These are phyloP conservation scores for Heteromyza rotundicornis DNA, from an alignment of 2,888 invertebrate species.

Conservation along the genomic window DNA sequence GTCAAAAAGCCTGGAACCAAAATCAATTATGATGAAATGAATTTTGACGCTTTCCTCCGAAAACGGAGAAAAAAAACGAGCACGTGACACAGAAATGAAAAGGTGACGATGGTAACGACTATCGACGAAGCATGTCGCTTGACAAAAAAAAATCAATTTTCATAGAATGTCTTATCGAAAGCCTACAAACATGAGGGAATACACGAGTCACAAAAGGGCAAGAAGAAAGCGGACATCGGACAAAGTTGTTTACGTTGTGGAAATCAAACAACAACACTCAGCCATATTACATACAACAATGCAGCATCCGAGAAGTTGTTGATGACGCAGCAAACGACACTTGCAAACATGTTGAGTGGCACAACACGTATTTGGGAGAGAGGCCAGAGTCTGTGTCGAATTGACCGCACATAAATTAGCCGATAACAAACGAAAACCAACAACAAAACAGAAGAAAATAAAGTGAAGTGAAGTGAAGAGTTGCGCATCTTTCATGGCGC, in stretches of 20 bases:
- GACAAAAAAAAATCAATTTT: background rate
- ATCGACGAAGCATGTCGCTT: background rate
- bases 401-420: constrained; percentile 32
- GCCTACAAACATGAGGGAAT: background rate
- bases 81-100: background rate
- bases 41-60: too few species aligned
- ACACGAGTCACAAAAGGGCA: too few species aligned
- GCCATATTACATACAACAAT: background rate
- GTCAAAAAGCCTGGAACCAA: too few species aligned
- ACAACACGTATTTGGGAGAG: background rate
- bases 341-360: background rate
- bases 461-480: too few species aligned
- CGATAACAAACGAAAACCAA: too few species aligned
- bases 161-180: background rate
- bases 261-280: background rate
- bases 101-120: background rate
- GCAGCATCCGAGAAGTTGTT: constrained; percentile 3
- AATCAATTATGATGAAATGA: too few species aligned
- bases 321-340: constrained; percentile 14
- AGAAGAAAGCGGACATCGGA: too few species aligned
- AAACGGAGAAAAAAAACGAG: too few species aligned
- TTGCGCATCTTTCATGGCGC: background rate
- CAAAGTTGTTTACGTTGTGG: background rate
- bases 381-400: background rate
- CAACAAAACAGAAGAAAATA: too few species aligned